phyloP scores from a whole-genome alignment of 2,797 vertebrate species.

The Masticophis lateralis region DNA sequence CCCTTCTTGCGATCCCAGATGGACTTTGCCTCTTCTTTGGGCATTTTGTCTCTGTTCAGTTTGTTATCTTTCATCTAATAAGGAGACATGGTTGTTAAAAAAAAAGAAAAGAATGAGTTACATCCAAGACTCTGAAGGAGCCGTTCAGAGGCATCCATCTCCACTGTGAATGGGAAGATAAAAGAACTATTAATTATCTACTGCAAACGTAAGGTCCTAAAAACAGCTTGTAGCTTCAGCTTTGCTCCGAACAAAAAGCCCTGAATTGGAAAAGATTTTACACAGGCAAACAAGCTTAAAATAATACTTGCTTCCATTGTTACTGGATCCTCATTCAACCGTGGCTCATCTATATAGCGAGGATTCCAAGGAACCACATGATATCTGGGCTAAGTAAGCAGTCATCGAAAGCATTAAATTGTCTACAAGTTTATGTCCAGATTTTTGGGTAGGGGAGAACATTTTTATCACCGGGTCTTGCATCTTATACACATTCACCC shows the following conservation, averaged over 20 bases:
- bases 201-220: background rate
- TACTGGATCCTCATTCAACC: background rate
- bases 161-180: background rate
- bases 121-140: background rate
- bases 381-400: background rate
- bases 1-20: slow-evolving; percentile 75
- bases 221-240: background rate
- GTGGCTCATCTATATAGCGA: no score
- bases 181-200: background rate
- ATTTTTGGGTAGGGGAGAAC: background rate
- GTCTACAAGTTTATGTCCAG: background rate
- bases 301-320: background rate
- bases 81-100: slow-evolving; percentile 16
- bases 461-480: background rate
- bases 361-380: background rate
- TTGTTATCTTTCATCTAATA: slow-evolving; percentile 82
- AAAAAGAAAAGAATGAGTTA: background rate
- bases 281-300: background rate
- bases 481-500: background rate
- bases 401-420: background rate
- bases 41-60: slow-evolving; percentile 74
- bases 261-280: background rate
- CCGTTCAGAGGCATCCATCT: background rate
- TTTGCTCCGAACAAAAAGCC: background rate
- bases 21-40: slow-evolving; percentile 75